A percentile compares a stretch with the other conserved stretches of the same genome.
These are phyloP conservation scores for Acrobeloides nanus DNA, from an alignment of 2,888 invertebrate genomes.

Conservation along the genomic window DNA sequence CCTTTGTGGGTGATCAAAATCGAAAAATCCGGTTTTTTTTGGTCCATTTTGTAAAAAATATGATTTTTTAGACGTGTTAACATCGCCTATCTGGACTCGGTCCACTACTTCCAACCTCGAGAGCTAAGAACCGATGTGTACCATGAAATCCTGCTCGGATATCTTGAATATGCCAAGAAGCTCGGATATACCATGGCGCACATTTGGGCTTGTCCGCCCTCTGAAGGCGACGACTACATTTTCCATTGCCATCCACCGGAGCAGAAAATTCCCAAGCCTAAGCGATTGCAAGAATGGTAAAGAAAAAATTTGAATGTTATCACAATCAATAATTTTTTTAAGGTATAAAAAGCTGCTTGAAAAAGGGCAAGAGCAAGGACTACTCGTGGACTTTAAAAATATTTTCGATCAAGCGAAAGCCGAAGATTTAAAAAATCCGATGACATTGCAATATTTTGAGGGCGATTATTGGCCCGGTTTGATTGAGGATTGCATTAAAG, in stretches of 20 bases:
- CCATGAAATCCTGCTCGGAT: conserved; percentile 96
- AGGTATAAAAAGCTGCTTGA: conserved; percentile 99
- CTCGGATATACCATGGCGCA: conserved; percentile 97
- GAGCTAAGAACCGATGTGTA: conserved; percentile 95
- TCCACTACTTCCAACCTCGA: conserved; percentile 96
- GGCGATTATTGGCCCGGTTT: conserved; percentile 99
- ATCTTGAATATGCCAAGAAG: conserved; percentile 94
- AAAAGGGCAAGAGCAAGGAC: conserved; percentile 93
- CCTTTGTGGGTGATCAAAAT: too few relatives aligned
- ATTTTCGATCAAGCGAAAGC: conserved; percentile 71
- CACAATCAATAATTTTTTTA: too few relatives aligned
- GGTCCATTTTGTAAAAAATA: too few relatives aligned
- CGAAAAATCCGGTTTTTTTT: too few relatives aligned
- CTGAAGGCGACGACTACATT: conserved; percentile 99
- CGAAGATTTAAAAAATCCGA: conserved; percentile 84
- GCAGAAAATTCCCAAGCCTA: conserved; percentile 99
- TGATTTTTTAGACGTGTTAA: too few relatives aligned
- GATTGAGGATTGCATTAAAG: conserved; percentile 95
- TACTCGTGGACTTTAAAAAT: conserved; percentile 97
- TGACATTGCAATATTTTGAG: conserved; percentile 88
- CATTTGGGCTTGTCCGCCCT: conserved; percentile 99
- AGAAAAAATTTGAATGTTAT: too few relatives aligned
- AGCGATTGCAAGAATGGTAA: conserved; percentile 98
- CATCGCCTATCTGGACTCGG: conserved; percentile 96
- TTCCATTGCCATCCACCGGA: conserved; percentile 99